A percentile compares a stretch with the other conserved stretches of the same genome.
Evolutionary conservation across 2,888 invertebrate species (phyloP).

Genomic region (Sussaba pulchella): DNA sequence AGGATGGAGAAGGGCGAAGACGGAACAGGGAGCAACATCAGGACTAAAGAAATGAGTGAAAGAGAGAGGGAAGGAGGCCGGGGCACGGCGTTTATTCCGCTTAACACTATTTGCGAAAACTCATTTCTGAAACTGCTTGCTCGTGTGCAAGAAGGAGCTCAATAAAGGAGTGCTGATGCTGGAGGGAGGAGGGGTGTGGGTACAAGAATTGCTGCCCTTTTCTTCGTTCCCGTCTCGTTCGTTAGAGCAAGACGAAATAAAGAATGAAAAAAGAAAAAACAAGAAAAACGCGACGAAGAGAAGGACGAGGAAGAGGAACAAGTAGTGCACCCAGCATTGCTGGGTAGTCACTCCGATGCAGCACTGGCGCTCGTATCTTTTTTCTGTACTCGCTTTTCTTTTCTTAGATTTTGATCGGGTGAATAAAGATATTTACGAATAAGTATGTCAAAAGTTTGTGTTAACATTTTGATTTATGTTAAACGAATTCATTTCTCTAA

Average conservation of each 20-base stretch:
- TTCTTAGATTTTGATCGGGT: background rate
- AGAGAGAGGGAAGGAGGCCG: constrained; percentile 27
- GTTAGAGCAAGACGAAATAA: constrained; percentile 12
- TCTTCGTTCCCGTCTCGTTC: constrained; percentile 28
- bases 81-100: constrained; percentile 74
- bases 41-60: constrained; percentile 29
- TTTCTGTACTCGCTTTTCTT: background rate
- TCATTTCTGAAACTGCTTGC: constrained; percentile 74
- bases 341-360: background rate
- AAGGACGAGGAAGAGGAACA: constrained; percentile 17
- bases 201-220: constrained; percentile 36
- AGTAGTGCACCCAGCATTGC: constrained; percentile 13
- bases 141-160: constrained; percentile 34
- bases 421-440: background rate
- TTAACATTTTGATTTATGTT: no score
- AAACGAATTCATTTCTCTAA: constrained; percentile 1
- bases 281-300: background rate
- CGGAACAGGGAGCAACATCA: constrained; percentile 5
- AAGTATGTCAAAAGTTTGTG: background rate
- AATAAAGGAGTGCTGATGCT: constrained; percentile 22
- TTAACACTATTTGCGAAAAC: constrained; percentile 78
- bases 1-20: constrained; percentile 30
- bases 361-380: background rate
- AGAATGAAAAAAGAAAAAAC: no score
- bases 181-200: constrained; percentile 2